phyloP scores from a whole-genome alignment of 2,113 vertebrate species.

The Podocnemis expansa region DNA sequence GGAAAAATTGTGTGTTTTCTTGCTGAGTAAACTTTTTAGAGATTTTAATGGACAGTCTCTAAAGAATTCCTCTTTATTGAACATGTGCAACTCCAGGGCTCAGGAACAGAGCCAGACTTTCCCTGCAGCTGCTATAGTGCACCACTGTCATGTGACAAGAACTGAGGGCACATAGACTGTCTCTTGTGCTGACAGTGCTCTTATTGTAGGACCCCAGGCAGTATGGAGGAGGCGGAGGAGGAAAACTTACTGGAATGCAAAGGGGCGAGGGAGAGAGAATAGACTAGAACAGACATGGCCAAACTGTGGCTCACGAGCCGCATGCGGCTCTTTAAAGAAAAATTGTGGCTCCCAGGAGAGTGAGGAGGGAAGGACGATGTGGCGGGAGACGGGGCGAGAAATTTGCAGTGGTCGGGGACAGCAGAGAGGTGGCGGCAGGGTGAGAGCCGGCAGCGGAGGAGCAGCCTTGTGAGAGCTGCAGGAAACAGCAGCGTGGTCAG shows the following conservation, averaged over 20 bases:
- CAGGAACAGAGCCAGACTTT: not conserved
- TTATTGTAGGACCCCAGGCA: not conserved
- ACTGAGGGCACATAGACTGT: not conserved
- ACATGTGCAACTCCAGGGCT: not conserved
- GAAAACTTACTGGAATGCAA: not conserved
- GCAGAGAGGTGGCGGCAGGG: no score
- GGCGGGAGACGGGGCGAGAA: no score
- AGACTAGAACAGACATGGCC: rapidly evolving
- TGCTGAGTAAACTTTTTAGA: not conserved
- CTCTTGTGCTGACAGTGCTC: not conserved
- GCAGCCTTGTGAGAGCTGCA: no score
- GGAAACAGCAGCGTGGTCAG: no score
- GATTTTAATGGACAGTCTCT: not conserved
- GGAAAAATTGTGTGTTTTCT: not conserved
- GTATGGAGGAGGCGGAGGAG: not conserved
- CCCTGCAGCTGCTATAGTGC: not conserved
- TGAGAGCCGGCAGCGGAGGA: no score
- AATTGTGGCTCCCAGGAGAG: no score
- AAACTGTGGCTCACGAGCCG: no score
- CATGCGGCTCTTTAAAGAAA: no score
- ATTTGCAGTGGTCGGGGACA: no score
- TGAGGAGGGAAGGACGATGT: no score
- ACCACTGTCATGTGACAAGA: not conserved
- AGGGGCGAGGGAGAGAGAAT: not conserved
- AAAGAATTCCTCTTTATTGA: not conserved